These are phyloP conservation scores for Halcyon smyrnensis DNA, from an alignment of 2,797 vertebrate species.

Conservation along the genomic window DNA sequence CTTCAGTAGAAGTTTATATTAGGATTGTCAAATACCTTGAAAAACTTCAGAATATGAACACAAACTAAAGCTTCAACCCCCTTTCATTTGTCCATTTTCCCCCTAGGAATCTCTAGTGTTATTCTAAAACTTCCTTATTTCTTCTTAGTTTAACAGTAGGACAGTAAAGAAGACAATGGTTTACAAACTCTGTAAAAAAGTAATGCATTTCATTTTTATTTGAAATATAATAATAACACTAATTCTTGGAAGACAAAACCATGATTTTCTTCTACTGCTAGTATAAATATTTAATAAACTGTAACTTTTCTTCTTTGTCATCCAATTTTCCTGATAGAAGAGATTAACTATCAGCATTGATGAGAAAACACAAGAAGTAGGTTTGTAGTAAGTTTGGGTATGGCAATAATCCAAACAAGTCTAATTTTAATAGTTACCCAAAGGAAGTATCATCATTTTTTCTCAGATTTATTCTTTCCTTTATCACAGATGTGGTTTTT, in stretches of 20 bases:
- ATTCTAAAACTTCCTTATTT: background rate
- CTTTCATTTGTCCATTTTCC: background rate
- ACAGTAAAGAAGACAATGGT: background rate
- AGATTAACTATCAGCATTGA: background rate
- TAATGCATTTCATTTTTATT: background rate
- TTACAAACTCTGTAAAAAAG: background rate
- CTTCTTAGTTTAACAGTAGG: background rate
- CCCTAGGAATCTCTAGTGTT: background rate
- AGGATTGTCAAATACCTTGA: background rate
- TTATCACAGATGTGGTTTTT: background rate
- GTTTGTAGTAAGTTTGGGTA: background rate
- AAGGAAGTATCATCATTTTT: background rate
- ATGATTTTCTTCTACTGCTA: background rate
- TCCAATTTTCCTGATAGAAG: background rate
- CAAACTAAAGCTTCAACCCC: background rate
- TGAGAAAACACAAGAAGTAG: background rate
- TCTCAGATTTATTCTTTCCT: background rate
- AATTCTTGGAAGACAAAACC: background rate
- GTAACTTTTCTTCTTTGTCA: background rate
- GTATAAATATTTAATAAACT: background rate
- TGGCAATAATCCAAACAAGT: background rate
- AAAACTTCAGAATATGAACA: background rate
- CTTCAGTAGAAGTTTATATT: background rate
- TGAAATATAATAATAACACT: background rate
- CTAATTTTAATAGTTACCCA: background rate